A percentile compares a stretch with the other conserved stretches of the same genome.
phyloP scores from a whole-genome alignment of 2,888 invertebrate genomes.

The Bugulina stolonifera region DNA sequence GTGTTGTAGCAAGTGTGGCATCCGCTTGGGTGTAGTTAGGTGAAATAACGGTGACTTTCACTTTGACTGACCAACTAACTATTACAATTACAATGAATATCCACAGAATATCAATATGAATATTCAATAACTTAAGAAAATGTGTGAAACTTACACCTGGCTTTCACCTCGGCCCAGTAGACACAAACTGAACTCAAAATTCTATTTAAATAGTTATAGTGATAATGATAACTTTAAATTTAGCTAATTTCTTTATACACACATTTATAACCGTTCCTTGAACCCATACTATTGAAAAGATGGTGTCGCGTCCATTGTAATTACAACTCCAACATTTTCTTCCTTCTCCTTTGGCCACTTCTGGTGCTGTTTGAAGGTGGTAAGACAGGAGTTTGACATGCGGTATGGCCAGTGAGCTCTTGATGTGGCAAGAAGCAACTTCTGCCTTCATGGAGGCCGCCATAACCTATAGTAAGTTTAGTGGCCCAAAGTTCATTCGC shows the following conservation, averaged over 20 bases:
- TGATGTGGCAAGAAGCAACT: neutral
- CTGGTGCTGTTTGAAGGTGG: neutral
- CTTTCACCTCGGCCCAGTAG: too few relatives aligned
- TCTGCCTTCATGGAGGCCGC: neutral
- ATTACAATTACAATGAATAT: too few relatives aligned
- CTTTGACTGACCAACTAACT: too few relatives aligned
- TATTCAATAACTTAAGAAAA: too few relatives aligned
- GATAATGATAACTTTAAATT: neutral
- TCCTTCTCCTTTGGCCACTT: too few relatives aligned
- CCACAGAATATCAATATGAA: too few relatives aligned
- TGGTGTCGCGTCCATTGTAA: neutral
- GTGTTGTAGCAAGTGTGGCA: too few relatives aligned
- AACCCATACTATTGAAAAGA: slow-evolving; percentile 11
- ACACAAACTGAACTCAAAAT: neutral
- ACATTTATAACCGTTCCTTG: slow-evolving; percentile 17
- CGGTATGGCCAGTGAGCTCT: neutral
- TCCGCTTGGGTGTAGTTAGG: too few relatives aligned
- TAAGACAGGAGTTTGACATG: neutral
- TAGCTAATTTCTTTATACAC: neutral
- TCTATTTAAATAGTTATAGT: neutral
- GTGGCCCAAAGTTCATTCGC: too few relatives aligned
- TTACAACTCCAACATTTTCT: neutral
- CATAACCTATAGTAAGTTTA: too few relatives aligned
- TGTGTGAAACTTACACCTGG: too few relatives aligned
- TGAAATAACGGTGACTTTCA: too few relatives aligned